These are phyloP conservation scores for Apis mellifera DNA, from an alignment of 1,140 invertebrate species.

Conservation along the genomic window Amel_HAv3.1 CM009945.2:7431001-7431500, in stretches of 20 bases:
- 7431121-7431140: slow-evolving; percentile 6
- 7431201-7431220: neutral
- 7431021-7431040: slow-evolving; percentile 36
- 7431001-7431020: slow-evolving; percentile 45
- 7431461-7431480: slow-evolving; percentile 21
- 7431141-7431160: neutral
- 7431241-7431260: neutral
- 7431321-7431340: neutral
- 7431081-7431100: slow-evolving; percentile 22
- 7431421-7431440: slow-evolving; percentile 1
- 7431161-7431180: neutral
- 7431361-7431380: neutral
- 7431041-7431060: neutral
- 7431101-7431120: slow-evolving; percentile 1
- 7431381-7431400: neutral
- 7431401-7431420: neutral
- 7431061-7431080: slow-evolving; percentile 24
- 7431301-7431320: slow-evolving; percentile 1
- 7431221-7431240: neutral
- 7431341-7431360: neutral
- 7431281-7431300: slow-evolving; percentile 6
- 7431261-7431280: slow-evolving; percentile 11
- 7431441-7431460: neutral
- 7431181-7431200: neutral
- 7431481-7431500: slow-evolving; percentile 24